Conservation (phyloP, 2,797 vertebrate genomes). For the Gymnocypris eckloni region DNA sequence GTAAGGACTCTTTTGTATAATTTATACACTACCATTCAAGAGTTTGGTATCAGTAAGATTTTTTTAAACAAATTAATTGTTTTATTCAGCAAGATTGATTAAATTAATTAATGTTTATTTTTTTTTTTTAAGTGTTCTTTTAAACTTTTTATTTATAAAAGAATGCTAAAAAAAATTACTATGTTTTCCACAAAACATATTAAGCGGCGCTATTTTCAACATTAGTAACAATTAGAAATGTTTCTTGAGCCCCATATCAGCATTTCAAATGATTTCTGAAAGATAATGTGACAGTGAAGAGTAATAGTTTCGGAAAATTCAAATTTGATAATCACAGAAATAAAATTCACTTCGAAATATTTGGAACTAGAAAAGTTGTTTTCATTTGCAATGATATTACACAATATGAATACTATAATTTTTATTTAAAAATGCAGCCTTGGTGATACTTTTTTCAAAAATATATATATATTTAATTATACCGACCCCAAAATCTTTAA, state of each 20-base stretch:
- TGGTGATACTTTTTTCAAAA: background rate
- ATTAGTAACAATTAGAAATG: background rate
- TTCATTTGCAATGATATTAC: background rate
- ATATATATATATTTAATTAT: background rate
- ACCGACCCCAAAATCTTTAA: background rate
- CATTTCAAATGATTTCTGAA: background rate
- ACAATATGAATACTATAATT: background rate
- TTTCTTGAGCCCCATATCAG: background rate
- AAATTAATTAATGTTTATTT: background rate
- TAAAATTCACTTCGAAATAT: background rate
- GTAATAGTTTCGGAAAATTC: background rate
- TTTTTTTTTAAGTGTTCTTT: background rate
- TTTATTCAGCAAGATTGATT: background rate
- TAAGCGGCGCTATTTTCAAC: background rate
- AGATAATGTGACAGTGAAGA: background rate
- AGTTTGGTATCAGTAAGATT: too few species aligned
- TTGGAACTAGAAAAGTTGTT: background rate
- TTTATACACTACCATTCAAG: background rate
- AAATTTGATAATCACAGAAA: background rate
- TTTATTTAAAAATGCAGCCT: background rate
- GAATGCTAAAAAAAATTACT: background rate
- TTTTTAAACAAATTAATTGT: too few species aligned
- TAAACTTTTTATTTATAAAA: background rate
- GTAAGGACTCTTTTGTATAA: background rate
- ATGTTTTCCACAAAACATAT: background rate